Base-by-base conservation (phyloP, 2,113 vertebrate genomes). In the Sinocyclocheilus maitianheensis region DNA sequence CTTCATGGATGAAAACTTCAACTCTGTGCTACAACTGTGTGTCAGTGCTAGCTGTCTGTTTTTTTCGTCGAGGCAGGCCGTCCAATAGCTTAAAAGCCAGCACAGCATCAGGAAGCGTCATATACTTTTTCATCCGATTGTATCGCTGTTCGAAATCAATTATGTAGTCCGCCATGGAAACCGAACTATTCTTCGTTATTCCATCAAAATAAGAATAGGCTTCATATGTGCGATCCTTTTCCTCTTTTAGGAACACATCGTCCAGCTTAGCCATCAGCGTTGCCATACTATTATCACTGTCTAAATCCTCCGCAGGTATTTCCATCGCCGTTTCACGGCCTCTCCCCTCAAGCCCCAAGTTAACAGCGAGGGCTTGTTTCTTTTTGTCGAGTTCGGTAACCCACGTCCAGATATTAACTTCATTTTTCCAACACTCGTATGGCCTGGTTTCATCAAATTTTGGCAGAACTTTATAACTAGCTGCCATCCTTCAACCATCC, bases 371-470 rank as follows among this genome's bases (percentile, higher is more conserved):
- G 26, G 26, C 26, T 26, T 26, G 26, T 26, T 26, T 26, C 26
- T 26, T 26, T 26, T 26, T 26, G 26, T 26, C 26, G 26, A 26
- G 26, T 26, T 26, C 26, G 26, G 26, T 26, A 26, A 26, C 26
- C 26, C 26, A 26, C 26, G 26, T 26, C 26, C 26, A 26, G 26
- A 26, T 26, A 26, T 26, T 26, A 26, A 26, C 26, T 26, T 26
- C 26, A 26, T 77, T 89, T 77, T 89, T 89, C 83, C 85, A 89
- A 14, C 82, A 85, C 55, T 89, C 79, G 2, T 85, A 85, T 4
- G 72, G 84, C 11, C 48, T 77, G 3, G 58, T 43, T 24, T 89
- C 74, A 18, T 78, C 79, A 83, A 85, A 84, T 6, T 16, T 22
- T 5, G 72, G 51, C 3, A 62, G 78, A 8, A 89, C 72, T 83